Percentiles rank a stretch among this genome's conserved stretches.
Conservation (phyloP, 2,797 vertebrate species). For the Pteronotus mesoamericanus region DNA sequence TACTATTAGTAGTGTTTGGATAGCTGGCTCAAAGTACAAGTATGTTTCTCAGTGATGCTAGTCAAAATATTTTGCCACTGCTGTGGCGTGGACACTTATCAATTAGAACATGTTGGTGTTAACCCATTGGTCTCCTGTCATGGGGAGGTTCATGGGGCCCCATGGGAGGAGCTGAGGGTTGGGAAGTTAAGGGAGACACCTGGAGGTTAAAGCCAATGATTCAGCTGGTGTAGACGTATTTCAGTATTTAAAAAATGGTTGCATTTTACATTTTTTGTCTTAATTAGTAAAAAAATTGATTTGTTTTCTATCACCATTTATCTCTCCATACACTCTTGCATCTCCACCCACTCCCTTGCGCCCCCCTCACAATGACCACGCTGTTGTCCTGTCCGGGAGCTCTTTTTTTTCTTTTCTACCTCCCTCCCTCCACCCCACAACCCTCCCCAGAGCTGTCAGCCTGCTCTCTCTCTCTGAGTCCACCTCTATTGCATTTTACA, state of each 20-base stretch:
- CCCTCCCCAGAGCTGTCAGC: no score
- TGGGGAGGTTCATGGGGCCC: neutral
- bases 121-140: neutral
- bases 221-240: neutral
- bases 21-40: neutral
- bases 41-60: neutral
- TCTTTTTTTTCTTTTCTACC: no score
- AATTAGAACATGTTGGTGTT: neutral
- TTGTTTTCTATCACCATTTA: no score
- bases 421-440: no score
- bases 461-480: no score
- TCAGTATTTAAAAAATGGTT: neutral
- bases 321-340: neutral
- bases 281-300: neutral
- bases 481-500: neutral
- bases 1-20: neutral
- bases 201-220: neutral
- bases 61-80: neutral
- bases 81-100: neutral
- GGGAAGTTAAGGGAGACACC: neutral
- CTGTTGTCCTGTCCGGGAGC: no score
- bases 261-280: neutral
- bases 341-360: neutral
- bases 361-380: no score
- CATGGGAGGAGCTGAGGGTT: neutral